These are phyloP conservation scores for Antheraea mylitta DNA, from an alignment of 1,140 invertebrate species.

Conservation along the genomic window DNA sequence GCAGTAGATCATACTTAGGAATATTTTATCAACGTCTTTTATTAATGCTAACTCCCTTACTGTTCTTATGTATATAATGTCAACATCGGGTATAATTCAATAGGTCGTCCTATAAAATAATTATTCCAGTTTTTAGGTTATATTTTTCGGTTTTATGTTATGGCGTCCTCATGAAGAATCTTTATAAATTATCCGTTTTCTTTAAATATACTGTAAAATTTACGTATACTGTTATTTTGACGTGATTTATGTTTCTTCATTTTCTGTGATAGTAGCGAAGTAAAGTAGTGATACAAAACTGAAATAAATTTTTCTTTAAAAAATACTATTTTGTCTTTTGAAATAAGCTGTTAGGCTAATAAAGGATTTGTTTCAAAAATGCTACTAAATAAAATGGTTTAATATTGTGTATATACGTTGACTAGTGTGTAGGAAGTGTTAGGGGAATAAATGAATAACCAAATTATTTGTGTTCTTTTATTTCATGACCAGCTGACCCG, in stretches of 20 bases:
- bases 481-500: too few species aligned
- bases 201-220: not conserved
- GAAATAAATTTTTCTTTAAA: not conserved
- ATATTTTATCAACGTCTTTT: not conserved
- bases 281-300: not conserved
- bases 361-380: slow-evolving; percentile 14
- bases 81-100: not conserved
- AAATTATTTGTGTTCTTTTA: slow-evolving; percentile 29
- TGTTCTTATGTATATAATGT: slow-evolving; percentile 2
- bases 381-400: slow-evolving; percentile 17
- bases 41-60: not conserved
- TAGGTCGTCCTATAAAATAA: not conserved
- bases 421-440: slow-evolving; percentile 69
- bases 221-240: not conserved
- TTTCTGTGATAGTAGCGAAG: slow-evolving; percentile 2
- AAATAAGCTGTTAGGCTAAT: too few species aligned
- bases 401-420: slow-evolving; percentile 68
- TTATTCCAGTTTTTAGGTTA: slow-evolving; percentile 9
- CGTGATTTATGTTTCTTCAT: not conserved
- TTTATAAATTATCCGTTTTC: not conserved
- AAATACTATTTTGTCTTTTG: not conserved
- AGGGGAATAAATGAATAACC: slow-evolving; percentile 41
- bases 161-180: not conserved
- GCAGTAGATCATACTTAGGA: too few species aligned
- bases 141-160: not conserved